A percentile compares a stretch with the other conserved stretches of the same genome.
Conservation (phyloP, 2,113 vertebrate species). For the Otis tarda region DNA sequence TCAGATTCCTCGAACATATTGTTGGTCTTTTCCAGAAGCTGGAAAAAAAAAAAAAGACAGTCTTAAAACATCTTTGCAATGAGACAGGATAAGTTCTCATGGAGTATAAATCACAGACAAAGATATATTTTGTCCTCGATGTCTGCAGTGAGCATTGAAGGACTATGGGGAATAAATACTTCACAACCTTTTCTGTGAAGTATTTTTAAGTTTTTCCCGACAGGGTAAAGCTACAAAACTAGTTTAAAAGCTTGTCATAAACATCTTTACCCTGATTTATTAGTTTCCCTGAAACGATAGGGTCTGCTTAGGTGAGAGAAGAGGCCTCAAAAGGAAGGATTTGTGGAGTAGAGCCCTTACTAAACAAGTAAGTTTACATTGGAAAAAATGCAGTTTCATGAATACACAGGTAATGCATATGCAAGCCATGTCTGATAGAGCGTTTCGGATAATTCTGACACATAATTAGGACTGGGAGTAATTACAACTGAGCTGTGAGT, state of each 20-base stretch:
- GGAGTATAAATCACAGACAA: not conserved
- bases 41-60: not conserved
- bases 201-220: not conserved
- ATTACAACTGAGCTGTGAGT: constrained; percentile 13
- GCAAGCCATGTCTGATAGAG: not conserved
- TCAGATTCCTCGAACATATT: constrained; percentile 81
- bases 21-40: constrained; percentile 91
- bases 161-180: not conserved
- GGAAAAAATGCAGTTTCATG: not conserved
- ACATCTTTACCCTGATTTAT: not conserved
- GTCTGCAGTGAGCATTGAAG: not conserved
- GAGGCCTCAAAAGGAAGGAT: not conserved
- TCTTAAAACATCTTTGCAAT: not conserved
- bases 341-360: not conserved
- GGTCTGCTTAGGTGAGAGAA: not conserved
- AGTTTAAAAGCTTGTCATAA: not conserved
- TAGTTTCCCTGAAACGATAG: not conserved
- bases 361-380: not conserved
- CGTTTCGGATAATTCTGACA: not conserved
- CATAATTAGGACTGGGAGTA: not conserved
- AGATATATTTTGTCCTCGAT: not conserved
- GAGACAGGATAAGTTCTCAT: not conserved
- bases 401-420: not conserved
- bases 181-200: not conserved
- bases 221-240: not conserved